A percentile compares a stretch with the other conserved stretches of the same genome.
Evolutionary conservation across 2,113 vertebrate species (phyloP).

Genomic region (Scophthalmus maximus): DNA sequence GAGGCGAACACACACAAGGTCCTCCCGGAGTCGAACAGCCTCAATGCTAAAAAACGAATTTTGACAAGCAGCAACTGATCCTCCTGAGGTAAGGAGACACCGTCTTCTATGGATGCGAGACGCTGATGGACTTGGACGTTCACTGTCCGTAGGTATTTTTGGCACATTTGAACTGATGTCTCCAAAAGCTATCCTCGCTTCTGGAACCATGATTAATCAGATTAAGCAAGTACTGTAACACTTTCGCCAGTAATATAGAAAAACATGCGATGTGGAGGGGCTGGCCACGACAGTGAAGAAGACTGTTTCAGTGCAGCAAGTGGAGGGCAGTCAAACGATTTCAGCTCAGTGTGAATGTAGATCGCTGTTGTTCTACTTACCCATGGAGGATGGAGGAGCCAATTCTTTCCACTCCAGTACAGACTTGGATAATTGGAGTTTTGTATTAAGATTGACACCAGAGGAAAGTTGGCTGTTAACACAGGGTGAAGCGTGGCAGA

Average conservation of each 20-base stretch:
- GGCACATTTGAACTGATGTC: background rate
- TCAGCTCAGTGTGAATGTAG: constrained; percentile 43
- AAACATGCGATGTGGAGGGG: background rate
- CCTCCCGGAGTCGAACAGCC: background rate
- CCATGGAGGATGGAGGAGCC: constrained; percentile 64
- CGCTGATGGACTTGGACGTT: constrained; percentile 12
- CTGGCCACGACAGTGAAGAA: background rate
- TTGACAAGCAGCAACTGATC: constrained; percentile 30
- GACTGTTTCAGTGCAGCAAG: constrained; percentile 15
- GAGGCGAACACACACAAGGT: background rate
- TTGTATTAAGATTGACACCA: constrained; percentile 84
- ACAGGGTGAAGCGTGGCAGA: constrained; percentile 80
- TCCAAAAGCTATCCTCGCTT: background rate
- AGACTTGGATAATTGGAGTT: constrained; percentile 80
- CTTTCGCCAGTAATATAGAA: no score
- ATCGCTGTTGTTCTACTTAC: constrained; percentile 61
- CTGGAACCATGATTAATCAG: background rate
- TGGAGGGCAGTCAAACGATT: constrained; percentile 40
- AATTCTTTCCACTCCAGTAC: constrained; percentile 81
- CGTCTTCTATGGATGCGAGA: constrained; percentile 16
- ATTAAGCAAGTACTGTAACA: no score
- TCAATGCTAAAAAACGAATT: constrained; percentile 16
- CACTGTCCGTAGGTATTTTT: constrained; percentile 16
- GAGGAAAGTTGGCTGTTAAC: constrained; percentile 84
- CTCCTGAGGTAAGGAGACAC: constrained; percentile 26